Evolutionary conservation across 2,888 invertebrate genomes (phyloP), one percentile per base, ranked within the genome.

Genomic region (Nomada ferruginata): DNA sequence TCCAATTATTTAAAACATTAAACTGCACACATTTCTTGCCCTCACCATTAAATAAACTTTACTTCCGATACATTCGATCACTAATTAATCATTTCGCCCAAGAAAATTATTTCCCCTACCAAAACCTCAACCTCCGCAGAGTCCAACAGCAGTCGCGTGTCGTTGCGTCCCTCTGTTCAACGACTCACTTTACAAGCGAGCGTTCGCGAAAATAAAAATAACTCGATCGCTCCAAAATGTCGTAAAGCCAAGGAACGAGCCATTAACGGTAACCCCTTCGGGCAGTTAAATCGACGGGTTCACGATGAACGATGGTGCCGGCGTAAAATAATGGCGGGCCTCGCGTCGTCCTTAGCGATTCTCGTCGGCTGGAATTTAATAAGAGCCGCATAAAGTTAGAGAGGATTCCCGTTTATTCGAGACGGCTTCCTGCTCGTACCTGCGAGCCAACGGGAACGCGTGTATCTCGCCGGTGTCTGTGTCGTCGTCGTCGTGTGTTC

Each of bases 281-380:
- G 50, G 66, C 53, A n/a, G 72, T 52, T 70, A 75, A 84, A 86
- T 83, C 78, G 79, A 79, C 85, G 80, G 74, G 80, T 66, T 47
- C 44, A 15, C 60, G 42, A 20, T 75, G 76, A 85, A 80, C 69
- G 85, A 82, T 71, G 65, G 60, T 50, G 53, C 59, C 68, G 60
- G 75, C 57, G 75, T 61, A 76, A 84, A 87, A 87, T 87, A 85
- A 88, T 84, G 86, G 81, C 60, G 61, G 77, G 69, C 61, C 70
- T 68, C 71, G 84, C 79, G 72, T 86, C 85, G 84, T 85, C 85
- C 79, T 87, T 88, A 88, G 86, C 89, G 88, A 89, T 89, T 85
- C 87, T 87, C 87, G 85, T 87, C 83, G 80, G 81, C 72, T 83
- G 90, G 91, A 90, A 91, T 90, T 91, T 91, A 91, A 91, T 91